Evolutionary conservation across 2,888 invertebrate genomes (phyloP).

Genomic region (Thyatira batis): DNA sequence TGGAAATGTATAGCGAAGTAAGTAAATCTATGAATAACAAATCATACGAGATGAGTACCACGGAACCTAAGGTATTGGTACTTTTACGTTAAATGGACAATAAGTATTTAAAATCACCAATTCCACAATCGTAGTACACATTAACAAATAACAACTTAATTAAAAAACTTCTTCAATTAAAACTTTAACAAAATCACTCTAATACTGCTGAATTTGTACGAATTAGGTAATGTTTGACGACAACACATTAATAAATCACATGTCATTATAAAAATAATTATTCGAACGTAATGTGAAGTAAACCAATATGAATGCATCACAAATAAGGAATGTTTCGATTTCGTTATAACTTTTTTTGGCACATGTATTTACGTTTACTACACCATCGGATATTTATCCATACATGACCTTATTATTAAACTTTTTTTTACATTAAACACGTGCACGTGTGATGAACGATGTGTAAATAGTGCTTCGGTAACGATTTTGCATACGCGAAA

Average conservation of each 20-base stretch:
- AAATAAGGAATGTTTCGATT: conserved; percentile 15
- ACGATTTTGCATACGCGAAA: conserved; percentile 1
- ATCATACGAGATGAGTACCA: conserved; percentile 11
- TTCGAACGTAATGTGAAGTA: conserved; percentile 12
- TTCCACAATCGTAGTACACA: conserved; percentile 52
- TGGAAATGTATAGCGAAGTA: background rate
- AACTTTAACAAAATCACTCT: conserved; percentile 83
- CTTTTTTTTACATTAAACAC: conserved; percentile 16
- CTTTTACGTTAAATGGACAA: conserved; percentile 35
- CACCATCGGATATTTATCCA: conserved; percentile 37
- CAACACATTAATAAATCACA: conserved; percentile 62
- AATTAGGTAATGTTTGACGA: conserved; percentile 71
- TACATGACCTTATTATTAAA: conserved; percentile 39
- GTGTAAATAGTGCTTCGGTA: conserved; percentile 35
- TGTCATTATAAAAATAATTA: conserved; percentile 48
- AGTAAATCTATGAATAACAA: background rate
- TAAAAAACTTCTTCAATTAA: conserved; percentile 76
- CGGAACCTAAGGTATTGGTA: conserved; percentile 31
- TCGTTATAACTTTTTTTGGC: conserved; percentile 55
- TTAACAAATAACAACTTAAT: conserved; percentile 82
- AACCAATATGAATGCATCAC: conserved; percentile 20
- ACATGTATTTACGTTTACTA: conserved; percentile 60
- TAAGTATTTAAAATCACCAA: conserved; percentile 38
- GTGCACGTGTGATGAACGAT: conserved; percentile 19
- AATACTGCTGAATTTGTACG: conserved; percentile 82